A percentile compares a stretch with the other conserved stretches of the same genome.
Conservation (phyloP, 2,888 invertebrate genomes). For the Lepidocyrtoides sp. region DNA sequence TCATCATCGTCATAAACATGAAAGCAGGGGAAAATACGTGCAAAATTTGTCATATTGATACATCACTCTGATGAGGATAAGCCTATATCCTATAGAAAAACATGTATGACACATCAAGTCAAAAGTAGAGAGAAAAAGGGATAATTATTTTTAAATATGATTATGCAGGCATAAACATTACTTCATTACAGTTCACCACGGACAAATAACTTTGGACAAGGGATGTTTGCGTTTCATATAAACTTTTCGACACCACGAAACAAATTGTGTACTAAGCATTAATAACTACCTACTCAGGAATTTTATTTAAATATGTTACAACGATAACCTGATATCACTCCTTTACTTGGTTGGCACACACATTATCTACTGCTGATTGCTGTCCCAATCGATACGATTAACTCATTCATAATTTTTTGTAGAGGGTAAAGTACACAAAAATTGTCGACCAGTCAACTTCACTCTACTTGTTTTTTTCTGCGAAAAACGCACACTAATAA, state of each 20-base stretch:
- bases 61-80: no score
- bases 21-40: background rate
- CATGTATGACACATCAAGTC: background rate
- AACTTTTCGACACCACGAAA: no score
- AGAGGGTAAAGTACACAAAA: slow-evolving; percentile 50
- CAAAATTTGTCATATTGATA: background rate
- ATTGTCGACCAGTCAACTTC: background rate
- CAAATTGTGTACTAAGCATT: background rate
- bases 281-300: slow-evolving; percentile 25
- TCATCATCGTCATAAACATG: background rate
- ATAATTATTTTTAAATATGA: background rate
- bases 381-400: background rate
- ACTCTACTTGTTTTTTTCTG: slow-evolving; percentile 35
- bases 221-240: background rate
- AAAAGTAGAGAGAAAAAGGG: no score
- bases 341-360: background rate
- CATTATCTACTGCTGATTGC: background rate
- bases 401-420: slow-evolving; percentile 64
- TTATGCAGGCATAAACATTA: background rate
- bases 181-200: no score
- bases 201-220: background rate
- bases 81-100: background rate
- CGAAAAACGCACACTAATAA: background rate
- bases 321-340: background rate
- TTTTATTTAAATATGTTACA: slow-evolving; percentile 8